Conservation (phyloP, 53 echinoderm and acorn worm genomes). For the Echinarachnius parma region DNA sequence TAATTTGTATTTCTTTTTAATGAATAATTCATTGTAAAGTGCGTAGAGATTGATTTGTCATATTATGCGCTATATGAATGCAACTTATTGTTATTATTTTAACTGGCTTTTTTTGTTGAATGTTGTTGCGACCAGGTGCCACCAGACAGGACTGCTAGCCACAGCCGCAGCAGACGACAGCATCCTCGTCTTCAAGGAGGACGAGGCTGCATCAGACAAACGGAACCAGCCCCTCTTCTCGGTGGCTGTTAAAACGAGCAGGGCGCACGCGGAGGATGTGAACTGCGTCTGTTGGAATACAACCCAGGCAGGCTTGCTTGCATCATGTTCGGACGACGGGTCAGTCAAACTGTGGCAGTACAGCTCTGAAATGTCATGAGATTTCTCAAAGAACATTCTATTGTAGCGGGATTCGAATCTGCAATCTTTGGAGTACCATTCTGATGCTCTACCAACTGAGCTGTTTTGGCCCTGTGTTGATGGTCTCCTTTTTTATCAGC, state of each 20-base stretch:
- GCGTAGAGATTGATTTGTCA: neutral
- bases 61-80: too few species aligned
- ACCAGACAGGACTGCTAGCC: slow-evolving; percentile 73
- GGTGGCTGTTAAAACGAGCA: slow-evolving; percentile 36
- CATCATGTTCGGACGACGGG: slow-evolving; percentile 78
- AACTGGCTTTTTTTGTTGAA: too few species aligned
- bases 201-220: slow-evolving; percentile 42
- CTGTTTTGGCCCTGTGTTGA: too few species aligned
- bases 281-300: slow-evolving; percentile 87
- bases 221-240: slow-evolving; percentile 64
- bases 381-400: neutral
- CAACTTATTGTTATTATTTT: too few species aligned
- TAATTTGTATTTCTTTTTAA: neutral
- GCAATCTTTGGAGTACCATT: too few species aligned
- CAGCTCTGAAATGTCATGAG: slow-evolving; percentile 10
- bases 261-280: slow-evolving; percentile 79
- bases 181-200: slow-evolving; percentile 80
- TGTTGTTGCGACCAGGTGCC: slow-evolving; percentile 75
- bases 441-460: too few species aligned
- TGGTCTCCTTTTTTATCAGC: too few species aligned
- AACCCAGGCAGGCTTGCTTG: slow-evolving; percentile 63
- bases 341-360: slow-evolving; percentile 81
- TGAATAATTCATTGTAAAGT: neutral
- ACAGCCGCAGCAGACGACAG: slow-evolving; percentile 88
- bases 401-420: too few species aligned